Base-by-base conservation (phyloP, 2,113 vertebrate species). In the Onychorhynchus coronatus region DNA sequence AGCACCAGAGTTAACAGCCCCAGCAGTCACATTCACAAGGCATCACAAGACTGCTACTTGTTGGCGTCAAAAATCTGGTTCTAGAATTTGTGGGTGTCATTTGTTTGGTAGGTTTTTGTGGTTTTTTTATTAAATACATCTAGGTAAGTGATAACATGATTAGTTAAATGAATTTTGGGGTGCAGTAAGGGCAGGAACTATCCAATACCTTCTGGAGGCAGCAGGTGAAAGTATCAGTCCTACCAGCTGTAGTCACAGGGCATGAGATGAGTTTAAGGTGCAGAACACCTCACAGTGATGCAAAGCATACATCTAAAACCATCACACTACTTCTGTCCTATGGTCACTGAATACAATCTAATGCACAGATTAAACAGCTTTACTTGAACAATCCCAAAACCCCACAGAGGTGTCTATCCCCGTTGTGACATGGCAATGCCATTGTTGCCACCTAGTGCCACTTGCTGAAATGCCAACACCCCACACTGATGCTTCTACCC, bases 1-100 rank as follows among this genome's bases (percentile, higher is more conserved):
- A 98, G 77, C 83, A 98, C 72, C 86, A 92, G 56, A 74, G 84
- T 98, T 91, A 97, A 96, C 89, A 96, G 92, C 91, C 97, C 46
- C 94, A 96, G 95, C 6, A 97, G 97, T 91, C 81, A 96, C 72
- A 56, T 82, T 95, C 95, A 73, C 47, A 86, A 73, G 62, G 83
- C 37, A 93, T 62, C 55, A 71, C 42, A 31, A 81, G 33, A 52
- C 4, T 41, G 47, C 28, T 68, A 20, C 33, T 59, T 68, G 37
- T 4, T 62, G 8, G 53, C 25, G 27, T n/a, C 4, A 33, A 5
- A 17, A n/a, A 71, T 46, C 31, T 56, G 23, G 31, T 35, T 59
- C 47, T 47, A 81, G 46, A 71, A 74, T 49, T 25, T 42, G 20
- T 61, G 12, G 21, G 24, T 14, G 30, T 21, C 42, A 41, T 31